Evolutionary conservation across 2,888 invertebrate genomes (phyloP).

Genomic region (Xanthorhoe spadicearia): DNA sequence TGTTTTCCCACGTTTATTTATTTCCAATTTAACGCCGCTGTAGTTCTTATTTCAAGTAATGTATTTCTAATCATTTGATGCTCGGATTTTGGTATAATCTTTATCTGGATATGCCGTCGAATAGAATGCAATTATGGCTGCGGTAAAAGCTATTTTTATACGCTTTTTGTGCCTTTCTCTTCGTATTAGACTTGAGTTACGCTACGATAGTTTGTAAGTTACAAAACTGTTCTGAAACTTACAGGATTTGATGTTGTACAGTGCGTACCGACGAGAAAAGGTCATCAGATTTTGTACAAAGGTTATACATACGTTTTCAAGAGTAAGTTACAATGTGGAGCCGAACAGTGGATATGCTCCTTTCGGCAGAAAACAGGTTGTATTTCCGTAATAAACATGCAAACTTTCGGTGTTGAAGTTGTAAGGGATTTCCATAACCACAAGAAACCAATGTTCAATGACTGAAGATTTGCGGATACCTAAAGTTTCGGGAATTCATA

Average conservation of each 20-base stretch:
- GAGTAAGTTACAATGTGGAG: slow-evolving; percentile 75
- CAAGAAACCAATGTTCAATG: slow-evolving; percentile 76
- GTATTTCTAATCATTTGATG: slow-evolving; percentile 27
- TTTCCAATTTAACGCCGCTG: slow-evolving; percentile 17
- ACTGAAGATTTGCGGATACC: slow-evolving; percentile 41
- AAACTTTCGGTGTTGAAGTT: slow-evolving; percentile 74
- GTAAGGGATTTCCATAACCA: slow-evolving; percentile 79
- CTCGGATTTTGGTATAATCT: slow-evolving; percentile 13
- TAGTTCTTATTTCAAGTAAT: slow-evolving; percentile 22
- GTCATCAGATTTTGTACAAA: slow-evolving; percentile 76
- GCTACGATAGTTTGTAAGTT: slow-evolving; percentile 43
- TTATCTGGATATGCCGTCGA: slow-evolving; percentile 24
- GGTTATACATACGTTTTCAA: slow-evolving; percentile 79
- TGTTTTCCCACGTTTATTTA: slow-evolving; percentile 60
- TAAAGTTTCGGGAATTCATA: background rate
- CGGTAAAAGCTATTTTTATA: slow-evolving; percentile 37
- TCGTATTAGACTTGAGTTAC: slow-evolving; percentile 15
- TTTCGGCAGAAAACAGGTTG: slow-evolving; percentile 79
- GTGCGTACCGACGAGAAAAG: slow-evolving; percentile 78
- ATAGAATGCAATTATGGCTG: slow-evolving; percentile 39
- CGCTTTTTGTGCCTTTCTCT: slow-evolving; percentile 25
- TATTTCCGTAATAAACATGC: slow-evolving; percentile 79
- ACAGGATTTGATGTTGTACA: slow-evolving; percentile 77
- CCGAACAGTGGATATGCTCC: slow-evolving; percentile 79
- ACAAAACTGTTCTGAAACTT: slow-evolving; percentile 51